Conservation (phyloP, 2,888 invertebrate species). For the Drosophila suboccidentalis region DNA sequence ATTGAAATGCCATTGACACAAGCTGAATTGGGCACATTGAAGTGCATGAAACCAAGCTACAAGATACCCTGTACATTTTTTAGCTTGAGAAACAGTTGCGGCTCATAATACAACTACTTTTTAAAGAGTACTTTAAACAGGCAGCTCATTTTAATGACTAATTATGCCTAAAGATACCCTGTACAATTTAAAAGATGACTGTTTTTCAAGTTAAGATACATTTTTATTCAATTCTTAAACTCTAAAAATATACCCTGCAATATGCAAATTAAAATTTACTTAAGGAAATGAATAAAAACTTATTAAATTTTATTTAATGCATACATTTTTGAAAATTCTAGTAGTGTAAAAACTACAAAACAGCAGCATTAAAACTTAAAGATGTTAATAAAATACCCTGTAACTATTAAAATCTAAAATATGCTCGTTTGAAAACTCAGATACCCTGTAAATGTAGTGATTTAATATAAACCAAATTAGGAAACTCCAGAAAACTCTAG, state of each 20-base stretch:
- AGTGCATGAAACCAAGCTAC: background rate
- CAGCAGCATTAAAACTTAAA: no score
- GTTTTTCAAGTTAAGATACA: background rate
- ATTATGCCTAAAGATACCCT: background rate
- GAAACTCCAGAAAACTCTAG: background rate
- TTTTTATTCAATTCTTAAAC: background rate
- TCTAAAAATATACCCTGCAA: background rate
- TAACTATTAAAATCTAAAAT: no score
- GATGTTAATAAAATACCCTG: no score
- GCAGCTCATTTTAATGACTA: background rate
- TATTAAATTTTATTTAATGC: no score
- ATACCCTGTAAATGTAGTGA: background rate
- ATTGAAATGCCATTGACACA: conserved; percentile 59
- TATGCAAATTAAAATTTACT: no score
- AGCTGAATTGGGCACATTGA: background rate
- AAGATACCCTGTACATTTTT: background rate
- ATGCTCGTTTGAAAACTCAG: background rate
- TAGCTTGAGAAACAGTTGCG: background rate
- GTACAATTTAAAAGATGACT: background rate
- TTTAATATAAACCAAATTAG: no score
- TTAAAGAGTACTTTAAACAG: background rate
- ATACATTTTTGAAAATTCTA: background rate
- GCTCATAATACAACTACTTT: background rate
- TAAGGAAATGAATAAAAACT: no score
- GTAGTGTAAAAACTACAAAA: background rate